Evolutionary conservation across 2,888 invertebrate genomes (phyloP).

Genomic region (Papilio gigon): DNA sequence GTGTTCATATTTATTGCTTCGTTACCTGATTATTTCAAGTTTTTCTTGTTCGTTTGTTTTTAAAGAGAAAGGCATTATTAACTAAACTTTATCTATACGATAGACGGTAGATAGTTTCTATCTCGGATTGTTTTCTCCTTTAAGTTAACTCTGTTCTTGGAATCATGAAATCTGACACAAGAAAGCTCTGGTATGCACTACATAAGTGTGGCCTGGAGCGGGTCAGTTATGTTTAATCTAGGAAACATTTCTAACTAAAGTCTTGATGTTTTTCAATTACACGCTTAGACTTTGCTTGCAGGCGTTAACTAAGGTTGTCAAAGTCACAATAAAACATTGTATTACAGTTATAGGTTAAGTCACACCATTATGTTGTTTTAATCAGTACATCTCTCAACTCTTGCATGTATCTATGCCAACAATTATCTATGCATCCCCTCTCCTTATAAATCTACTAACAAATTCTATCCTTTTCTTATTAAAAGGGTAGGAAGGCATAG

Average conservation of each 20-base stretch:
- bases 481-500: no score
- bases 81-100: neutral
- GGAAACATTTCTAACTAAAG: constrained; percentile 25
- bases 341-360: no score
- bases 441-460: no score
- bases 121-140: no score
- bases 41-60: constrained; percentile 13
- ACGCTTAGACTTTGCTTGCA: constrained; percentile 18
- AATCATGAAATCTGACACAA: neutral
- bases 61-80: neutral
- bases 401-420: no score
- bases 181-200: neutral
- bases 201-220: neutral
- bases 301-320: constrained; percentile 10
- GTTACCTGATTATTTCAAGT: constrained; percentile 16
- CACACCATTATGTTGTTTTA: no score
- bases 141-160: no score
- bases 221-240: constrained; percentile 18
- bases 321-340: neutral
- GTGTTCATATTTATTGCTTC: constrained; percentile 26
- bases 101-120: no score
- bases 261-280: constrained; percentile 24
- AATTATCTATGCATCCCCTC: no score
- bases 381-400: no score
- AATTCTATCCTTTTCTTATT: no score